Evolutionary conservation across 2,888 invertebrate species (phyloP), one percentile per base, ranked within the genome.

Genomic region (Glaucopsyche alexis): DNA sequence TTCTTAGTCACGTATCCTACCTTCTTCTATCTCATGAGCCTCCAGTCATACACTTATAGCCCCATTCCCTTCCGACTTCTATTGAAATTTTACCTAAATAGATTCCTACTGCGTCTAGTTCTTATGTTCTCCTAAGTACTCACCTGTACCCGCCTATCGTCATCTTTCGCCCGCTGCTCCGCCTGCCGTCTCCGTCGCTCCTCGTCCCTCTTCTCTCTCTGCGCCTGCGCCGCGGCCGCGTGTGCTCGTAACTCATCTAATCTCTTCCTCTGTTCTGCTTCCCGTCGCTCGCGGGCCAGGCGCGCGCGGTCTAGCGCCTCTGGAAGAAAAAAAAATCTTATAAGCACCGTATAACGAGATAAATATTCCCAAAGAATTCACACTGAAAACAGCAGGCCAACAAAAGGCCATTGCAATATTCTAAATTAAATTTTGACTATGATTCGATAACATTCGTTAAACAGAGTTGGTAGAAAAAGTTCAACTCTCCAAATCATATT

Each of bases 181-280:
- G 97, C 97, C 85, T 97, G 95, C 79, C 97, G 94, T 82, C 94
- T 94, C 81, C 97, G 94, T 73, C 98, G 94, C 85, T 98, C 97
- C 79, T 96, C 96, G 85, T 98, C 98, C 81, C 97, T 95, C 88
- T 97, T 97, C 93, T 97, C 97, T 71, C 98, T 95, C 90, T 97
- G 97, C 84, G 96, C 95, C 93, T 98, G 97, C 84, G 97, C 97
- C 71, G 97, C 96, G 80, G 97, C 94, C 74, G 97, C 97, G 91
- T 98, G 97, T 85, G 96, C 96, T 84, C 96, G 96, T 82, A 98
- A 94, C 93, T 98, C 98, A 87, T 98, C 97, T 84, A 98, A 94
- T 90, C 97, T 96, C 85, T 96, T 96, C 84, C 97, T 96, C 83
- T 98, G 95, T 88, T 98, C 98, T 85, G 96, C 97, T 93, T 97